These are phyloP conservation scores for Drosophila oshimai DNA, from an alignment of 1,140 invertebrate genomes.

Conservation along the genomic window DNA sequence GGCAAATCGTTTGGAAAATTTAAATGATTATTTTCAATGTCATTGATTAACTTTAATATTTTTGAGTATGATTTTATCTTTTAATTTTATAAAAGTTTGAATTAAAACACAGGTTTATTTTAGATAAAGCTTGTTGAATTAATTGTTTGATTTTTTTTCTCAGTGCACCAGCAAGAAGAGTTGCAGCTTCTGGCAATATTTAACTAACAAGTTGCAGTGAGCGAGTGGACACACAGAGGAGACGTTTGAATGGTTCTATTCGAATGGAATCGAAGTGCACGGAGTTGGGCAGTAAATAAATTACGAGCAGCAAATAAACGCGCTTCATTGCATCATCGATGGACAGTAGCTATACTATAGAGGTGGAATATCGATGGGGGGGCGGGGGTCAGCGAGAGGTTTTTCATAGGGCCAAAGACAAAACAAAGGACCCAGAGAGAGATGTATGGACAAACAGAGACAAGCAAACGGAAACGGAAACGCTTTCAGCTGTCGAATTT, in stretches of 20 bases:
- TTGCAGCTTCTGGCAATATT: conserved; percentile 66
- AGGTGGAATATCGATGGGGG: conserved; percentile 1
- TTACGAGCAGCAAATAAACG: conserved; percentile 81
- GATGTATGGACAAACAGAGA: conserved; percentile 73
- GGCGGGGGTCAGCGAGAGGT: not conserved
- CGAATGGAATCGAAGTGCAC: conserved; percentile 42
- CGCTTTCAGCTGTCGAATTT: conserved; percentile 79
- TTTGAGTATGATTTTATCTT: too few species aligned
- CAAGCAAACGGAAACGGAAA: conserved; percentile 79
- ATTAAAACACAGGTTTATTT: too few species aligned
- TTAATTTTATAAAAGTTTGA: too few species aligned
- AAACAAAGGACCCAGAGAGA: conserved; percentile 17
- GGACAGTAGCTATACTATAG: conserved; percentile 5
- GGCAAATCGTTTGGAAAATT: too few species aligned
- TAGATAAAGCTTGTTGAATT: not conserved
- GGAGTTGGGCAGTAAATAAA: conserved; percentile 78
- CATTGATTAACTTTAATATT: too few species aligned
- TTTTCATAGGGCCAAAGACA: conserved; percentile 16
- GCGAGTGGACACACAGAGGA: conserved; percentile 1
- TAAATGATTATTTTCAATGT: too few species aligned
- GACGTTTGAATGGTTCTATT: conserved; percentile 18
- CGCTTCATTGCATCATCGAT: conserved; percentile 61
- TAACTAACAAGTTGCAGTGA: conserved; percentile 71
- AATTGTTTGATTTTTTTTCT: not conserved
- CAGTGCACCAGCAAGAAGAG: conserved; percentile 28